These are phyloP conservation scores for Cotesia typhae DNA, from an alignment of 1,140 invertebrate genomes.

Conservation along the genomic window DNA sequence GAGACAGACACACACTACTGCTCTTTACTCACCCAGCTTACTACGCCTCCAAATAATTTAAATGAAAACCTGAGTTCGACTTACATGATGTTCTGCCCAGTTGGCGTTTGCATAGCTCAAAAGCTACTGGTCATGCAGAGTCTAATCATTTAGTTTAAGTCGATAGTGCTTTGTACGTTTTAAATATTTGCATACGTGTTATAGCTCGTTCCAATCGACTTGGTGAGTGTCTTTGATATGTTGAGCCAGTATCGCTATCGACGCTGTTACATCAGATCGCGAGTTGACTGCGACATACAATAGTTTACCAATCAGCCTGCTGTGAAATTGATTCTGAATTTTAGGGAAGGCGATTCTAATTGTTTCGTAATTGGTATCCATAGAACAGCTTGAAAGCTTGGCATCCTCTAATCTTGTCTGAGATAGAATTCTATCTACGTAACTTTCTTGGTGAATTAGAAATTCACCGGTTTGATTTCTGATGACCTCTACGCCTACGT, in stretches of 20 bases:
- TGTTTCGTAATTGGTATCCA: too few species aligned
- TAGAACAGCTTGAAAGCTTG: too few species aligned
- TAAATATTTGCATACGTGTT: too few species aligned
- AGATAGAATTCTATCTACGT: neutral
- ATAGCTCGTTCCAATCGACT: too few species aligned
- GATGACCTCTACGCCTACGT: neutral
- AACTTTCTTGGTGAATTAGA: neutral
- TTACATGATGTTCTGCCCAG: slow-evolving; percentile 35
- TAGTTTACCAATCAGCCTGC: too few species aligned
- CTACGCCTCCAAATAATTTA: slow-evolving; percentile 27
- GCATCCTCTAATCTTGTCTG: neutral
- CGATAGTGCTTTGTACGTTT: too few species aligned
- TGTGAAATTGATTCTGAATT: too few species aligned
- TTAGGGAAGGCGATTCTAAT: too few species aligned
- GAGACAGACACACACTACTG: slow-evolving; percentile 36
- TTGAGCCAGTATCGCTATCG: too few species aligned
- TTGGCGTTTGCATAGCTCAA: slow-evolving; percentile 41
- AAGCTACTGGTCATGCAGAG: neutral
- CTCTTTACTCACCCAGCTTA: slow-evolving; percentile 46
- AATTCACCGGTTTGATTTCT: neutral
- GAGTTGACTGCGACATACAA: too few species aligned
- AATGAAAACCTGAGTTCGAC: slow-evolving; percentile 36
- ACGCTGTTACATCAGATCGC: too few species aligned
- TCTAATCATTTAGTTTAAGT: neutral
- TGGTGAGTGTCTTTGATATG: too few species aligned